phyloP scores from a whole-genome alignment of 2,888 invertebrate species.

The Tetropium fuscum region DNA sequence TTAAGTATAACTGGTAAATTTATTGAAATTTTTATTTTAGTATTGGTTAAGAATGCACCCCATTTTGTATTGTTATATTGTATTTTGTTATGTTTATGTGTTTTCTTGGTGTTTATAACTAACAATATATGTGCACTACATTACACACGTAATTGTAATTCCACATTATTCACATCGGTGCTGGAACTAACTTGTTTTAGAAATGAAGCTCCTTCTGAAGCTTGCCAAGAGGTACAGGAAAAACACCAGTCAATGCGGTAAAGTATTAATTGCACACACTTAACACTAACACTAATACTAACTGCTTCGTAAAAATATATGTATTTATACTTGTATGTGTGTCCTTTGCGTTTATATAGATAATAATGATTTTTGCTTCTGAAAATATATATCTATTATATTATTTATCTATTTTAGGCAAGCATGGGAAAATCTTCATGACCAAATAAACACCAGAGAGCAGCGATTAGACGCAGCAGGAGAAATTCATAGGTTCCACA shows the following conservation, averaged over 20 bases:
- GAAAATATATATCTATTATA: conserved; percentile 22
- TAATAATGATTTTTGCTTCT: background rate
- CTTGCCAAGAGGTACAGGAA: conserved; percentile 67
- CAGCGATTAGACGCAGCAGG: conserved; percentile 93
- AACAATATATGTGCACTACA: conserved; percentile 16
- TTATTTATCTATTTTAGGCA: conserved; percentile 69
- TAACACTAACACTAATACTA: too few species aligned
- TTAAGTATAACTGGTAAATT: background rate
- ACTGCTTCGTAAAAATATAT: too few species aligned
- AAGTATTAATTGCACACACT: conserved; percentile 26
- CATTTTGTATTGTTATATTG: background rate
- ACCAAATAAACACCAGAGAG: conserved; percentile 88
- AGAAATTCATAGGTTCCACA: conserved; percentile 97
- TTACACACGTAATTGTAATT: conserved; percentile 23
- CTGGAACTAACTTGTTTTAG: conserved; percentile 63
- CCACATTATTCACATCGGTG: conserved; percentile 51
- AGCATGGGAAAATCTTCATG: conserved; percentile 89
- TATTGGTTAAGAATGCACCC: background rate
- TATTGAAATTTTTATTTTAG: background rate
- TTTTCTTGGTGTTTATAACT: background rate
- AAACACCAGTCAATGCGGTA: conserved; percentile 68
- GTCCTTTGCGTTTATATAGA: too few species aligned
- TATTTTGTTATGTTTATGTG: background rate
- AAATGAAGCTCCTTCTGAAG: conserved; percentile 62
- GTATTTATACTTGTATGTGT: too few species aligned